A percentile compares a stretch with the other conserved stretches of the same genome.
These are phyloP conservation scores for Neofelis nebulosa DNA, from an alignment of 2,113 vertebrate genomes.

Conservation along the genomic window DNA sequence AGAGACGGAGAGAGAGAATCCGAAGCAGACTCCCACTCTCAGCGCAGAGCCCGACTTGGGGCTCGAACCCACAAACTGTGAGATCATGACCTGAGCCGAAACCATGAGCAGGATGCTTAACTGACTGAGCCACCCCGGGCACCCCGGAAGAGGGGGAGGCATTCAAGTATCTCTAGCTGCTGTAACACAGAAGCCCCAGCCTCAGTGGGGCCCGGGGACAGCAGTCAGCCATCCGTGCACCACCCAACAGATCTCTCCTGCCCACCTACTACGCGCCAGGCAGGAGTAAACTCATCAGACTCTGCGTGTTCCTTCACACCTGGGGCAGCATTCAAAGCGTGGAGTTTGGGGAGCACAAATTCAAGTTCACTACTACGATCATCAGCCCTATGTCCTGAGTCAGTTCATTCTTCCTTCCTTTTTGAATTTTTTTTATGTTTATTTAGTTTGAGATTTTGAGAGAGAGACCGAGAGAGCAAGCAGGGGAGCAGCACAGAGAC, in stretches of 20 bases:
- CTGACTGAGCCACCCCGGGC: too few species aligned
- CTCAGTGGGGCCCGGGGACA: neutral
- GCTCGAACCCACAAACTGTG: too few species aligned
- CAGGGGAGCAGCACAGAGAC: too few species aligned
- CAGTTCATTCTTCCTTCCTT: neutral
- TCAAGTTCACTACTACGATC: fast-evolving
- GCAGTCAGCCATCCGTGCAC: neutral
- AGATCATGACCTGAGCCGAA: too few species aligned
- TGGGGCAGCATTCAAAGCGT: fast-evolving
- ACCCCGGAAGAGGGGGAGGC: too few species aligned
- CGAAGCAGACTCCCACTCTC: too few species aligned
- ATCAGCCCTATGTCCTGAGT: neutral
- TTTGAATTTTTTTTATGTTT: too few species aligned
- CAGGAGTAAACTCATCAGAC: neutral
- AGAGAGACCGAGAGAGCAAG: too few species aligned
- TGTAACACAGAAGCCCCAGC: neutral
- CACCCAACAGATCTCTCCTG: neutral
- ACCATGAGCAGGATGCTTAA: too few species aligned
- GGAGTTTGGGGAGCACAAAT: fast-evolving
- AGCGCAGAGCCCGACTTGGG: too few species aligned
- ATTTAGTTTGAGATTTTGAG: too few species aligned
- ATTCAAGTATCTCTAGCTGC: neutral
- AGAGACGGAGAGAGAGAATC: too few species aligned
- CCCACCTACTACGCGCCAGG: neutral
- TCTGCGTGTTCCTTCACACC: neutral